Evolutionary conservation across 2,888 invertebrate species (phyloP).

Genomic region (Proisotoma minuta): DNA sequence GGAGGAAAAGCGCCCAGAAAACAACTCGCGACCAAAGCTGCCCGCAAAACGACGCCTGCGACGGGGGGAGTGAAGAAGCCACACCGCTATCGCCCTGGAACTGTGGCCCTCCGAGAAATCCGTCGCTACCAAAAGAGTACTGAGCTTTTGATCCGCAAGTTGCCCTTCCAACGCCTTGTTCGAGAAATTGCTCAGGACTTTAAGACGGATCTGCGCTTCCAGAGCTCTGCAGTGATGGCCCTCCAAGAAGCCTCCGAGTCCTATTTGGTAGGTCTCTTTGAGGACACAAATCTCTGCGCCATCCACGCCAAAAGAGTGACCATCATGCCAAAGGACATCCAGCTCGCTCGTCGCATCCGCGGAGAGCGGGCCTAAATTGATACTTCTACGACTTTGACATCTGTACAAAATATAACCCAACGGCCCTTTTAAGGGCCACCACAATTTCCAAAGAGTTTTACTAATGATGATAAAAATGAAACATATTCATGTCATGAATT

Average conservation of each 20-base stretch:
- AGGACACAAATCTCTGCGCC: too few relatives aligned
- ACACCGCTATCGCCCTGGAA: conserved; percentile 54
- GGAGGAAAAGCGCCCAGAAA: conserved; percentile 96
- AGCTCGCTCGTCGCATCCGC: too few relatives aligned
- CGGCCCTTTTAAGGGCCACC: too few relatives aligned
- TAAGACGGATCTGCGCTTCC: conserved; percentile 53
- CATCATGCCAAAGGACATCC: too few relatives aligned
- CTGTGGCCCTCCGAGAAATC: conserved; percentile 56
- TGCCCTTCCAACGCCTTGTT: conserved; percentile 55
- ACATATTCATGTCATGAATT: too few relatives aligned
- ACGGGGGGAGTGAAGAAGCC: conserved; percentile 56
- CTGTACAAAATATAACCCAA: too few relatives aligned
- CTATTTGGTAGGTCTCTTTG: conserved; percentile 66
- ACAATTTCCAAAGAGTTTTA: too few relatives aligned
- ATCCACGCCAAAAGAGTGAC: too few relatives aligned
- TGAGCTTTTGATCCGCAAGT: conserved; percentile 55
- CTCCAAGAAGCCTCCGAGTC: too few relatives aligned
- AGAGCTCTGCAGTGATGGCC: conserved; percentile 52
- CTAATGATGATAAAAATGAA: too few relatives aligned
- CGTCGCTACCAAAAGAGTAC: conserved; percentile 57
- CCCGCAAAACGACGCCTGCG: conserved; percentile 66
- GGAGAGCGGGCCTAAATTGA: too few relatives aligned
- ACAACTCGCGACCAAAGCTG: conserved; percentile 87
- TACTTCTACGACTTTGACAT: too few relatives aligned
- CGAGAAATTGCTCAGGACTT: conserved; percentile 55